These are phyloP conservation scores for Hydrolagus colliei DNA, from an alignment of 2,797 vertebrate species.

Conservation along the genomic window DNA sequence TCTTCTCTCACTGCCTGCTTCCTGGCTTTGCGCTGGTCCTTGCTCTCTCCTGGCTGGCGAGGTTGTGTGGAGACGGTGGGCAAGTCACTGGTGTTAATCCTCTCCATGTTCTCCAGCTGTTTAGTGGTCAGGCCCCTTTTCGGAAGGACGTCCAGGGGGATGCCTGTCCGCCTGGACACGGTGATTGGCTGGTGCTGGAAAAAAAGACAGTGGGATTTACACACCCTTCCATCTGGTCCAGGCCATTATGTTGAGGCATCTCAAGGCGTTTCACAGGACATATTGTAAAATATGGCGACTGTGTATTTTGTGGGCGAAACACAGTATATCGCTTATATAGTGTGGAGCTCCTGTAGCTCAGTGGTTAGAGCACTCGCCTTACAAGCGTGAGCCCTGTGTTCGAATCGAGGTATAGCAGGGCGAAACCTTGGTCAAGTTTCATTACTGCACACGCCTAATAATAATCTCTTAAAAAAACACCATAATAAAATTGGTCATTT, in stretches of 20 bases:
- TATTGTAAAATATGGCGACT: too few species aligned
- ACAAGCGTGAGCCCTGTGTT: too few species aligned
- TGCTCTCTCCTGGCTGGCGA: slow-evolving; percentile 66
- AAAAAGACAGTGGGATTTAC: slow-evolving; percentile 25
- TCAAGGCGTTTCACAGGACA: not conserved
- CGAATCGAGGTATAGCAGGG: too few species aligned
- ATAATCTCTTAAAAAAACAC: too few species aligned
- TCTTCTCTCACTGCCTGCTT: slow-evolving; percentile 82
- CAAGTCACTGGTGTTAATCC: slow-evolving; percentile 76
- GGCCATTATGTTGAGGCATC: not conserved
- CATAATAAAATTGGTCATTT: too few species aligned
- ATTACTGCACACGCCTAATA: too few species aligned
- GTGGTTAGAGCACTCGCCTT: too few species aligned
- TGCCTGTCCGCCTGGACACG: slow-evolving; percentile 78
- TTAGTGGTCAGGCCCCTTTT: slow-evolving; percentile 64
- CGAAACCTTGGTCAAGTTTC: too few species aligned
- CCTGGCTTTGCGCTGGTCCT: slow-evolving; percentile 68
- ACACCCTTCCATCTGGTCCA: not conserved
- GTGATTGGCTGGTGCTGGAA: slow-evolving; percentile 67
- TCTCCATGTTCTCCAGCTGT: slow-evolving; percentile 78
- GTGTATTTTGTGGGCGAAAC: too few species aligned
- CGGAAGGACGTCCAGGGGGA: slow-evolving; percentile 76
- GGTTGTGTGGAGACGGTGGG: slow-evolving; percentile 67
- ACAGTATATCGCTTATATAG: too few species aligned
- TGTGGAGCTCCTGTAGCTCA: too few species aligned